These are phyloP conservation scores for Paracentrotus lividus DNA, from an alignment of 53 echinoderm and acorn worm genomes.

Conservation along the genomic window DNA sequence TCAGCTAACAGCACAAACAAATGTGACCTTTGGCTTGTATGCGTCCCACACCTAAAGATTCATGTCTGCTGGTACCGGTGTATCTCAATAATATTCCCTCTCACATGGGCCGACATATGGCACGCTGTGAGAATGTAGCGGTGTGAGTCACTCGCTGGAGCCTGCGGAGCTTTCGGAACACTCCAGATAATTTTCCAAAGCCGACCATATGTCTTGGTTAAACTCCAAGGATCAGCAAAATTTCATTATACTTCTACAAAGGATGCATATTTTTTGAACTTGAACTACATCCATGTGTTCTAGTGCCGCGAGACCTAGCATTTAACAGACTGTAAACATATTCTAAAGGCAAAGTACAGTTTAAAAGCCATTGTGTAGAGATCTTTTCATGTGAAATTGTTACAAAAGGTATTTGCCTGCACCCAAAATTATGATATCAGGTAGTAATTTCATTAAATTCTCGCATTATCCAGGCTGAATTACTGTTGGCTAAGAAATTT, in stretches of 20 bases:
- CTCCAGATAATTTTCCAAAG: constrained; percentile 26
- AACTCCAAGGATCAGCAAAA: background rate
- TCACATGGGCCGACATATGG: constrained; percentile 34
- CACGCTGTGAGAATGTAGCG: constrained; percentile 52
- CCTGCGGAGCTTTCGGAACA: constrained; percentile 38
- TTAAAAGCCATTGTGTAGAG: background rate
- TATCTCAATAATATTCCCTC: background rate
- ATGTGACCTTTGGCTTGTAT: constrained; percentile 26
- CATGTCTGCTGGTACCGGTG: constrained; percentile 6
- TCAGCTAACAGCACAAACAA: constrained; percentile 43
- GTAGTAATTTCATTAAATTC: no score
- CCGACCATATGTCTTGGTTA: constrained; percentile 36
- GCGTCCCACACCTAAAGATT: constrained; percentile 40
- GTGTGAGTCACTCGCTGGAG: constrained; percentile 41
- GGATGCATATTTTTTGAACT: background rate
- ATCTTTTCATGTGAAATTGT: constrained; percentile 16
- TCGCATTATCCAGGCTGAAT: no score
- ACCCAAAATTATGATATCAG: background rate
- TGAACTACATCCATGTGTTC: background rate
- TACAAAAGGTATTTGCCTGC: background rate
- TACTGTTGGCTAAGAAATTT: background rate
- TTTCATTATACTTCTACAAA: background rate
- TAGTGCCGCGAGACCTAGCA: background rate
- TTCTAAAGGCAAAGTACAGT: background rate
- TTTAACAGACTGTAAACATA: background rate